phyloP scores from a whole-genome alignment of 2,888 invertebrate species.

The Hypsopygia costalis region DNA sequence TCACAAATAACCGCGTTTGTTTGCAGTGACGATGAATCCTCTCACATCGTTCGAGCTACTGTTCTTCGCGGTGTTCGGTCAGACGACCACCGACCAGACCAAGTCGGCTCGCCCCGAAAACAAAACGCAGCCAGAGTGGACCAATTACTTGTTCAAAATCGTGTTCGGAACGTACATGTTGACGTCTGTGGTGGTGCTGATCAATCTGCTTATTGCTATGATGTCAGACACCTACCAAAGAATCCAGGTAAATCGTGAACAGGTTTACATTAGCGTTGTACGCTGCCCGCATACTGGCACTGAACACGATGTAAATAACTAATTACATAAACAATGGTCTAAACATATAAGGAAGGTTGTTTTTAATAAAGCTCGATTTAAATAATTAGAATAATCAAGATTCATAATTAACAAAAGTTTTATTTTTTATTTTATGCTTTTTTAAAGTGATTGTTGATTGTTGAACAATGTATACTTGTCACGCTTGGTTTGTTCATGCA shows the following conservation, averaged over 20 bases:
- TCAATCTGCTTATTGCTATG: constrained; percentile 99
- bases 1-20: constrained; percentile 63
- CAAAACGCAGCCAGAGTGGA: constrained; percentile 88
- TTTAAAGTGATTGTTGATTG: no score
- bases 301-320: constrained; percentile 3
- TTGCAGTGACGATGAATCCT: constrained; percentile 95
- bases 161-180: constrained; percentile 97
- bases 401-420: neutral
- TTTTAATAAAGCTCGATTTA: neutral
- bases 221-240: constrained; percentile 99
- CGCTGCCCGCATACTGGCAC: constrained; percentile 14
- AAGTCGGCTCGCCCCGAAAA: constrained; percentile 82
- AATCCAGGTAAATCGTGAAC: constrained; percentile 88
- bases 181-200: constrained; percentile 99
- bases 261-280: constrained; percentile 16
- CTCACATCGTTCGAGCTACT: constrained; percentile 97
- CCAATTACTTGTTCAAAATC: constrained; percentile 92
- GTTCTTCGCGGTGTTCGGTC: constrained; percentile 99
- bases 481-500: neutral
- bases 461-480: neutral
- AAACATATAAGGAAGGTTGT: neutral
- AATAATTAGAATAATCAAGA: constrained; percentile 1
- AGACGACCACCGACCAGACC: constrained; percentile 91
- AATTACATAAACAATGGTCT: constrained; percentile 1
- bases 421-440: no score